Evolutionary conservation across 2,797 vertebrate genomes (phyloP).

Genomic region (Thamnophis elegans): DNA sequence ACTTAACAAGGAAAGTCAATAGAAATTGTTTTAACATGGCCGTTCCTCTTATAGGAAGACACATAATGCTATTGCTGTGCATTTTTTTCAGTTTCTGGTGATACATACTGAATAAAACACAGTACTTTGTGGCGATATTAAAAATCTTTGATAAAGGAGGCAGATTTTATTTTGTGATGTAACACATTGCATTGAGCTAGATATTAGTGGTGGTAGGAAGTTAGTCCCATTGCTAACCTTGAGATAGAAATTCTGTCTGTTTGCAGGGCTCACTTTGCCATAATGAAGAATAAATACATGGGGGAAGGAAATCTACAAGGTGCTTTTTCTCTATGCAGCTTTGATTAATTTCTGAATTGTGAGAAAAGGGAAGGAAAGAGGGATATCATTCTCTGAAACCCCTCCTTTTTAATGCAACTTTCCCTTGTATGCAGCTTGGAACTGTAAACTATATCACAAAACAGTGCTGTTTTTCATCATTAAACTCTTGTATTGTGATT

Average conservation of each 20-base stretch:
- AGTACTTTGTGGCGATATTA: not conserved
- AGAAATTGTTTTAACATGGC: slow-evolving; percentile 27
- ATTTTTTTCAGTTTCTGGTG: slow-evolving; percentile 31
- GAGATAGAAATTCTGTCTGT: not conserved
- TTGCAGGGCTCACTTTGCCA: not conserved
- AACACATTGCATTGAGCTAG: not conserved
- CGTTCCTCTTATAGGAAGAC: slow-evolving; percentile 3
- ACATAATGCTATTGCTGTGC: not conserved
- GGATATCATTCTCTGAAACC: not conserved
- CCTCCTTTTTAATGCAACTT: not conserved
- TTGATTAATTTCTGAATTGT: not conserved
- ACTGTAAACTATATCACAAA: not conserved
- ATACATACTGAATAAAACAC: not conserved
- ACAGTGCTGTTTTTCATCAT: not conserved
- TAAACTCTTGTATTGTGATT: not conserved
- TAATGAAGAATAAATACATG: not conserved
- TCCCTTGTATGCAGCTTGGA: not conserved
- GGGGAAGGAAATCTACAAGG: not conserved
- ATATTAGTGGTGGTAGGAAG: not conserved
- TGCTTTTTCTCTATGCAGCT: not conserved
- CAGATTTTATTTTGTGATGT: not conserved
- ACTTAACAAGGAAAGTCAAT: slow-evolving; percentile 40
- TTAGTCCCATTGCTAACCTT: not conserved
- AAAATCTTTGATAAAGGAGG: not conserved
- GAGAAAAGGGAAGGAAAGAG: not conserved